Evolutionary conservation across 2,888 invertebrate species (phyloP).

Genomic region (Gandaritis pyraliata): DNA sequence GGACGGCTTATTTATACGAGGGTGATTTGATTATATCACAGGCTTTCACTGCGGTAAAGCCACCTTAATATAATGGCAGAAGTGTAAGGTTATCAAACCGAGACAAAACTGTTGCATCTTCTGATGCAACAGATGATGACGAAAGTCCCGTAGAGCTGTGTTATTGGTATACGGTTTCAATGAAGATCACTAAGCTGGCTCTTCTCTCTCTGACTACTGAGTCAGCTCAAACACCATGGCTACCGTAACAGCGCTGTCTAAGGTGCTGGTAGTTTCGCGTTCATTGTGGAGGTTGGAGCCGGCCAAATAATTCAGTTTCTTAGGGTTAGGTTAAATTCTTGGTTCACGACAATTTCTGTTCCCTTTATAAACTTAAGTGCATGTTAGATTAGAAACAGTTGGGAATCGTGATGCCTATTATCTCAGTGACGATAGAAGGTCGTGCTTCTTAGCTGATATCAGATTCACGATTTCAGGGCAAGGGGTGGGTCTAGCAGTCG

Average conservation of each 20-base stretch:
- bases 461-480: background rate
- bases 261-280: background rate
- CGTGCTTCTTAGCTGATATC: constrained; percentile 2
- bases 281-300: background rate
- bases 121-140: background rate
- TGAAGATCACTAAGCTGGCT: too few species aligned
- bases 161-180: background rate
- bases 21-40: background rate
- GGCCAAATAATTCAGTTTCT: background rate
- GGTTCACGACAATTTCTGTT: constrained; percentile 1
- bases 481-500: background rate
- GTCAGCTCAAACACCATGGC: background rate
- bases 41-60: background rate
- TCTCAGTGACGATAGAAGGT: background rate
- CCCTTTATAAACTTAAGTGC: background rate
- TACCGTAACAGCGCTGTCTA: background rate
- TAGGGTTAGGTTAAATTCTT: background rate
- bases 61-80: too few species aligned
- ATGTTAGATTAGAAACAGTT: background rate
- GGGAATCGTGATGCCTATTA: background rate
- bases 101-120: too few species aligned
- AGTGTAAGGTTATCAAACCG: too few species aligned
- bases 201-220: too few species aligned
- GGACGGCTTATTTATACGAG: background rate
- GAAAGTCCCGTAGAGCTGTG: background rate